Evolutionary conservation across 2,797 vertebrate genomes (phyloP).

Genomic region (Pseudopleuronectes americanus): DNA sequence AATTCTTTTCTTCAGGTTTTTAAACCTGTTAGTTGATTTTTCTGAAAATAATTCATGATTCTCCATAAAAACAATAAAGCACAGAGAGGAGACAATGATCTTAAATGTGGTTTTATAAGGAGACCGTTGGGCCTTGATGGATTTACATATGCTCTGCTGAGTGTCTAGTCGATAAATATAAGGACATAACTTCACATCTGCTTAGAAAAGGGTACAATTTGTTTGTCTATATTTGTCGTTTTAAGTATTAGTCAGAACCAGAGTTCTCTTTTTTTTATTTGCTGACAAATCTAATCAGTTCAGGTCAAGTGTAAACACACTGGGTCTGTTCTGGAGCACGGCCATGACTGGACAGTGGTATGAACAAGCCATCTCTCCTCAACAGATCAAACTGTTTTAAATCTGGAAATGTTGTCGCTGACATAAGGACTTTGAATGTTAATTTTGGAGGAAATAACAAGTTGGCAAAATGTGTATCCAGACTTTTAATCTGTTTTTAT

Average conservation of each 20-base stretch:
- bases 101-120: no score
- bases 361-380: slow-evolving; percentile 6
- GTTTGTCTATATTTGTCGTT: slow-evolving; percentile 24
- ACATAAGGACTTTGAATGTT: not conserved
- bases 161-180: no score
- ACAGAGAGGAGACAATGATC: no score
- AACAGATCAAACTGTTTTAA: slow-evolving; percentile 10
- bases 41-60: no score
- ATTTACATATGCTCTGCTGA: no score
- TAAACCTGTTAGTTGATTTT: no score
- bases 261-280: not conserved
- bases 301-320: slow-evolving; percentile 19
- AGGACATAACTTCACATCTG: slow-evolving; percentile 1
- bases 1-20: no score
- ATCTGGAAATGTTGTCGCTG: not conserved
- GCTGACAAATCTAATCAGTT: slow-evolving; percentile 9
- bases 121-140: no score
- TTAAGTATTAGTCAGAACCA: slow-evolving; percentile 19
- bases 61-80: no score
- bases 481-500: not conserved
- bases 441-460: slow-evolving; percentile 9
- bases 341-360: slow-evolving; percentile 4
- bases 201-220: not conserved
- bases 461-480: not conserved
- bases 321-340: not conserved